Conservation (phyloP, 1,140 invertebrate genomes). For the Zelostemma sp. region DNA sequence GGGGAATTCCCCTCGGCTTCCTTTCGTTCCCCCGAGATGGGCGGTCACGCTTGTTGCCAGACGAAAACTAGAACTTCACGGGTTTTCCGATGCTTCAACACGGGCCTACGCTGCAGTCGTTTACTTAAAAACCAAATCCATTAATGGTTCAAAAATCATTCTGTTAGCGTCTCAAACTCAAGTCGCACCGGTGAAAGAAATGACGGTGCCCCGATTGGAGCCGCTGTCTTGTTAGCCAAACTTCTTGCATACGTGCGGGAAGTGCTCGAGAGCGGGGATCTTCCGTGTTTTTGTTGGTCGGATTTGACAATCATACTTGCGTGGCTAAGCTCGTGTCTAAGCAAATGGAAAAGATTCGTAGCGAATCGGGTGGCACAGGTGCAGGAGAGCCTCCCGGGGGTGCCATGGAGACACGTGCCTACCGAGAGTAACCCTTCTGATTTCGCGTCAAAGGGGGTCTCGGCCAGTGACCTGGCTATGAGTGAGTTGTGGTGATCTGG, state of each 20-base stretch:
- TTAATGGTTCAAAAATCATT: not conserved
- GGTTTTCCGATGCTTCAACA: slow-evolving; percentile 52
- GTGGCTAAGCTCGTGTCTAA: slow-evolving; percentile 50
- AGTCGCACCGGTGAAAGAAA: slow-evolving; percentile 64
- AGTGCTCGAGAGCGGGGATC: not conserved
- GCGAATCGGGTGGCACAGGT: slow-evolving; percentile 57
- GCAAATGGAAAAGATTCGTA: slow-evolving; percentile 56
- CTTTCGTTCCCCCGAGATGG: too few species aligned
- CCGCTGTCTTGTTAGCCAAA: slow-evolving; percentile 59
- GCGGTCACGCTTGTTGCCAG: not conserved
- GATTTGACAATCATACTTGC: slow-evolving; percentile 53
- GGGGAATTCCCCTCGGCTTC: too few species aligned
- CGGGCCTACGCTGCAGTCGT: slow-evolving; percentile 48
- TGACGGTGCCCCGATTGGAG: slow-evolving; percentile 68
- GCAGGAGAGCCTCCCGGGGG: slow-evolving; percentile 25
- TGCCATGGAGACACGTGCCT: slow-evolving; percentile 47
- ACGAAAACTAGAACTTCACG: slow-evolving; percentile 29
- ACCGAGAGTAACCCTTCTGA: slow-evolving; percentile 54
- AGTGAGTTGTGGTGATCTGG: not conserved
- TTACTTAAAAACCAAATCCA: slow-evolving; percentile 28
- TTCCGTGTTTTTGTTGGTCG: slow-evolving; percentile 25
- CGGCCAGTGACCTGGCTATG: not conserved
- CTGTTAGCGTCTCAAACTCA: slow-evolving; percentile 59
- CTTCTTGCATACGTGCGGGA: not conserved
- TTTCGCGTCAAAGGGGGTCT: slow-evolving; percentile 44